A percentile compares a stretch with the other conserved stretches of the same genome.
Conservation (phyloP, 53 echinoderm and acorn worm species). For the Zoroaster sp. region DNA sequence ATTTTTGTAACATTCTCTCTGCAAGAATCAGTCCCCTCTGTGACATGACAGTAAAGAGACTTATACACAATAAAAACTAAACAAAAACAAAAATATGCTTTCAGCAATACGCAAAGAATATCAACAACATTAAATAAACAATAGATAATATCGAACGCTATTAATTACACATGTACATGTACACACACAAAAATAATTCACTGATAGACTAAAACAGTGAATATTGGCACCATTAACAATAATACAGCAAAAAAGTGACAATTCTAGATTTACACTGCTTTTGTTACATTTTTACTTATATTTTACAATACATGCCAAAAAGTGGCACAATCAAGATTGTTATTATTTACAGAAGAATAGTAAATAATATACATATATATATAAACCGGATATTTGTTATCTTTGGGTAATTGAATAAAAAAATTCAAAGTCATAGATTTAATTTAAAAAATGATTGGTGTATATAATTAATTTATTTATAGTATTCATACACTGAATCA, state of each 20-base stretch:
- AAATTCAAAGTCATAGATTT: background rate
- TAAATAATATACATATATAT: slow-evolving; percentile 4
- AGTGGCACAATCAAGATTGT: background rate
- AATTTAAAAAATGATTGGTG: background rate
- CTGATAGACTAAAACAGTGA: slow-evolving; percentile 10
- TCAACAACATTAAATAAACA: slow-evolving; percentile 12
- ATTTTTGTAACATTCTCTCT: no score
- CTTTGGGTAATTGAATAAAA: slow-evolving; percentile 20
- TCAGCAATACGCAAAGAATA: slow-evolving; percentile 13
- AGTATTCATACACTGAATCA: background rate
- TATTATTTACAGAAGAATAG: background rate
- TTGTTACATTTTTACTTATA: background rate
- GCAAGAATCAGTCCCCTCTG: background rate
- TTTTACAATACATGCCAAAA: slow-evolving; percentile 31
- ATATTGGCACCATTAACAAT: slow-evolving; percentile 22
- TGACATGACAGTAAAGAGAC: background rate
- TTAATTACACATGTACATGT: slow-evolving; percentile 4
- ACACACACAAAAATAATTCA: slow-evolving; percentile 29
- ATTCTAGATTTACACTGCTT: slow-evolving; percentile 2
- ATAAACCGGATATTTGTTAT: slow-evolving; percentile 7
- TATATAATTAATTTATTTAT: background rate
- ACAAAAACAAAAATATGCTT: background rate
- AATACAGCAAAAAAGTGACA: background rate
- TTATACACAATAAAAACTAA: background rate
- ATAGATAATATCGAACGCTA: background rate